Percentiles rank a stretch among this genome's conserved stretches.
Evolutionary conservation across 2,113 vertebrate genomes (phyloP).

Genomic region (Arizona elegans): DNA sequence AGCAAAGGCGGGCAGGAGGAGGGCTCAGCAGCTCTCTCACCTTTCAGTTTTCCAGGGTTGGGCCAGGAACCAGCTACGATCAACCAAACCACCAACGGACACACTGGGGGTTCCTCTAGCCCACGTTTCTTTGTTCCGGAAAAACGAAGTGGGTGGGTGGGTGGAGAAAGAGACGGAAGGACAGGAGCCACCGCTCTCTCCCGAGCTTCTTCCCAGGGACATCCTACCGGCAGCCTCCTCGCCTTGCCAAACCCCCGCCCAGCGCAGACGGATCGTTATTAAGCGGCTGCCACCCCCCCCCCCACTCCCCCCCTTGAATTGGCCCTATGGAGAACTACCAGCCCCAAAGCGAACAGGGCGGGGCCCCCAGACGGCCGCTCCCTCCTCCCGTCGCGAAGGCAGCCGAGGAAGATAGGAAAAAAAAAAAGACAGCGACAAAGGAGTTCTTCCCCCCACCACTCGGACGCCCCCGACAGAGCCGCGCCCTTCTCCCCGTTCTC

Average conservation of each 20-base stretch:
- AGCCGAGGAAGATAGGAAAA: not conserved
- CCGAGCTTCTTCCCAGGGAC: not conserved
- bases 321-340: not conserved
- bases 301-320: no score
- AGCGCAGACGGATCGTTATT: no score
- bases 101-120: not conserved
- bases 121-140: slow-evolving; percentile 8
- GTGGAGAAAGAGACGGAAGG: not conserved
- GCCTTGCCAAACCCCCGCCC: not conserved
- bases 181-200: not conserved
- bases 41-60: not conserved
- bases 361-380: not conserved
- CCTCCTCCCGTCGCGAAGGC: not conserved
- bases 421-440: not conserved
- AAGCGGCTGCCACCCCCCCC: not conserved
- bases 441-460: not conserved
- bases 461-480: not conserved
- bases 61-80: not conserved
- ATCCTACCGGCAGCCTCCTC: no score
- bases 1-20: not conserved
- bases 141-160: not conserved
- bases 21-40: not conserved
- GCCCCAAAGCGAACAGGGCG: not conserved
- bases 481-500: not conserved
- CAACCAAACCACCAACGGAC: not conserved